Evolutionary conservation across 1,140 invertebrate genomes (phyloP).

Genomic region (Drosophila novamexicana): DNA sequence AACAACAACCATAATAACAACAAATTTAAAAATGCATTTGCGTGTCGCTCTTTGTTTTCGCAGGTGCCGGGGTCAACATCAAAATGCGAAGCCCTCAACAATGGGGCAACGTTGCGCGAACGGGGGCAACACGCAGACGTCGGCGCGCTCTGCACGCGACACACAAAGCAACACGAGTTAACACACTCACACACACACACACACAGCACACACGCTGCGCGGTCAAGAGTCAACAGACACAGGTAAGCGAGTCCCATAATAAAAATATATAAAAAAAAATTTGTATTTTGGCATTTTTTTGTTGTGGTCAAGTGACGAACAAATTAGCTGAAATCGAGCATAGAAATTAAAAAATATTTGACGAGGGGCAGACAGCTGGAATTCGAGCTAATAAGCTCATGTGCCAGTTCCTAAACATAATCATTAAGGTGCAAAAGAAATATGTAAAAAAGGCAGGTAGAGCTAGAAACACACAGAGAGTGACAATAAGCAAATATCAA

Average conservation of each 20-base stretch:
- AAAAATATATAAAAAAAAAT: conserved; percentile 19
- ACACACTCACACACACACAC: conserved; percentile 35
- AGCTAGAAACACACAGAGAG: background rate
- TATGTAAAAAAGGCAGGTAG: background rate
- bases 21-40: conserved; percentile 41
- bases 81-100: conserved; percentile 24
- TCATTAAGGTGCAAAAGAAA: background rate
- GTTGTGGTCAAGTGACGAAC: conserved; percentile 76
- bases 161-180: conserved; percentile 3
- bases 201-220: conserved; percentile 11
- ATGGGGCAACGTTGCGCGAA: background rate
- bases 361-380: conserved; percentile 44
- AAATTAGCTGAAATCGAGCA: conserved; percentile 77
- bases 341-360: conserved; percentile 62
- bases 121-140: background rate
- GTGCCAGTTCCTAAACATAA: conserved; percentile 1
- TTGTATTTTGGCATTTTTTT: conserved; percentile 42
- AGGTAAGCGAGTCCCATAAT: conserved; percentile 20
- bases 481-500: background rate
- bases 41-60: conserved; percentile 45
- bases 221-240: background rate
- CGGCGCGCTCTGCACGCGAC: conserved; percentile 18
- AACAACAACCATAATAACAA: conserved; percentile 25
- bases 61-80: conserved; percentile 41
- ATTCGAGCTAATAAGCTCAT: conserved; percentile 23